Percentiles rank a stretch among this genome's conserved stretches.
These are phyloP conservation scores for Gymnoscopelus braueri DNA, from an alignment of 2,797 vertebrate species.

Conservation along the genomic window DNA sequence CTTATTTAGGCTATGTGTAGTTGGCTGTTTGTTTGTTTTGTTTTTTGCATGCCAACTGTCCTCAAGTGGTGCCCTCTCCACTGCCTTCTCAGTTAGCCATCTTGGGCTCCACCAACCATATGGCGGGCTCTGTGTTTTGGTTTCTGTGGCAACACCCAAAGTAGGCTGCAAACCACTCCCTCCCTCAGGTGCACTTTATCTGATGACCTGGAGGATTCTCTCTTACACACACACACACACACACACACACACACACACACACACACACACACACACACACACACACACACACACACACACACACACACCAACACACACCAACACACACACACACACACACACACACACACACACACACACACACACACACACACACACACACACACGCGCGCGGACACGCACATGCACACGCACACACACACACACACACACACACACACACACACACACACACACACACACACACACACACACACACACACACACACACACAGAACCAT, in stretches of 20 bases:
- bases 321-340: too few relatives aligned
- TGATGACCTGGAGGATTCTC: slow-evolving; percentile 65
- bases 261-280: slow-evolving; percentile 6
- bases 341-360: too few relatives aligned
- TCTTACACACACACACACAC: slow-evolving; percentile 1
- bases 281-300: background rate
- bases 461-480: slow-evolving; percentile 8
- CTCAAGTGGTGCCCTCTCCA: slow-evolving; percentile 60
- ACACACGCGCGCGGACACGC: background rate
- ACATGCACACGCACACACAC: background rate
- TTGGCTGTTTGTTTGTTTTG: slow-evolving; percentile 13
- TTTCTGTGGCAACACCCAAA: slow-evolving; percentile 61
- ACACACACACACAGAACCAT: slow-evolving; percentile 9
- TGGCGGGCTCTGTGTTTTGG: slow-evolving; percentile 57
- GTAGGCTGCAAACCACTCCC: slow-evolving; percentile 41
- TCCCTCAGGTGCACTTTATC: slow-evolving; percentile 72
- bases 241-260: slow-evolving; percentile 19
- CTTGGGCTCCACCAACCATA: slow-evolving; percentile 64
- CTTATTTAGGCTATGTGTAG: too few relatives aligned
- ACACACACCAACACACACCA: too few relatives aligned
- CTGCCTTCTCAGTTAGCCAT: slow-evolving; percentile 7
- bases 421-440: slow-evolving; percentile 14
- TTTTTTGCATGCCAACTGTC: slow-evolving; percentile 52
- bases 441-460: background rate
- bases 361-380: slow-evolving; percentile 17